A percentile compares a stretch with the other conserved stretches of the same genome.
These are phyloP conservation scores for Oreochromis tanganicae DNA, from an alignment of 2,113 vertebrate species.

Conservation along the genomic window DNA sequence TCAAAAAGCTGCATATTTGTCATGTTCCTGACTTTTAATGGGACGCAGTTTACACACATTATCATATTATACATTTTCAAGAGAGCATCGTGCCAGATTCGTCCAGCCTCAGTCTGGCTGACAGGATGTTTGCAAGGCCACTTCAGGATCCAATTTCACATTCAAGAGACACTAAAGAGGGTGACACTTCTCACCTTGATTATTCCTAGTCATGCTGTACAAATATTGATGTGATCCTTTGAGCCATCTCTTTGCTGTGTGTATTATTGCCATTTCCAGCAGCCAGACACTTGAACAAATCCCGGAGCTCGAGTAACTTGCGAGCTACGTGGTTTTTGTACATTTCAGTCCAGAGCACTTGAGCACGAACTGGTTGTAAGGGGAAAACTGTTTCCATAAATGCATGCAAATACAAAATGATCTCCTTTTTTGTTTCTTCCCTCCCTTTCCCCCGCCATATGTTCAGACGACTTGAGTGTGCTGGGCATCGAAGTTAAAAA, in stretches of 20 bases:
- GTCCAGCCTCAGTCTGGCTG: slow-evolving; percentile 70
- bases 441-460: slow-evolving; percentile 25
- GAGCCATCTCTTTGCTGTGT: slow-evolving; percentile 83
- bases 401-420: slow-evolving; percentile 65
- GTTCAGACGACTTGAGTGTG: slow-evolving; percentile 31
- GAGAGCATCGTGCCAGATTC: slow-evolving; percentile 41
- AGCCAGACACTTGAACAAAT: slow-evolving; percentile 83
- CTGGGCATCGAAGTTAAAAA: not conserved
- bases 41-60: slow-evolving; percentile 32
- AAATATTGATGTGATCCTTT: slow-evolving; percentile 99
- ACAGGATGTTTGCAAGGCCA: slow-evolving; percentile 74
- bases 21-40: slow-evolving; percentile 20
- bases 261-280: slow-evolving; percentile 81
- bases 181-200: slow-evolving; percentile 84
- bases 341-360: slow-evolving; percentile 74
- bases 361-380: slow-evolving; percentile 77
- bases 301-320: slow-evolving; percentile 79
- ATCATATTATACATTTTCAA: slow-evolving; percentile 48
- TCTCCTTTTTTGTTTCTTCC: slow-evolving; percentile 23
- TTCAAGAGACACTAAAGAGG: slow-evolving; percentile 84
- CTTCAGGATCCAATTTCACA: slow-evolving; percentile 82
- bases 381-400: slow-evolving; percentile 63
- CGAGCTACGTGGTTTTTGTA: slow-evolving; percentile 76
- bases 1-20: not conserved
- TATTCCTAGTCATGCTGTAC: slow-evolving; percentile 99